Evolutionary conservation across 1,140 invertebrate genomes (phyloP).

Genomic region (Eufriesea mexicana): DNA sequence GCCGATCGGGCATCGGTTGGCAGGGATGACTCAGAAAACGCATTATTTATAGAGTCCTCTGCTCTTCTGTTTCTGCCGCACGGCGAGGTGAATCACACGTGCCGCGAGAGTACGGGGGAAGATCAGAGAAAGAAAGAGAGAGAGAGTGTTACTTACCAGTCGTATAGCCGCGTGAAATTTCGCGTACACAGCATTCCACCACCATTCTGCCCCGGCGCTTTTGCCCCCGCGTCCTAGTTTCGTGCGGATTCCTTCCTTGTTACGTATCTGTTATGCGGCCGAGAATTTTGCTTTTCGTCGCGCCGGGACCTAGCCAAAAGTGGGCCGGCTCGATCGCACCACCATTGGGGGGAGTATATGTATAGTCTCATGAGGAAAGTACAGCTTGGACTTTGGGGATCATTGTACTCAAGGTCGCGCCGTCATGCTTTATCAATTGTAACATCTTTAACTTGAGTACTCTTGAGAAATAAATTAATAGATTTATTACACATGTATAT

Average conservation of each 20-base stretch:
- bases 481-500: too few relatives aligned
- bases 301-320: neutral
- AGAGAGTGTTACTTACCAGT: neutral
- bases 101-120: neutral
- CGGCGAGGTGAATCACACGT: slow-evolving; percentile 38
- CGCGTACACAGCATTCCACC: neutral
- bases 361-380: too few relatives aligned
- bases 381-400: neutral
- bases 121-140: neutral
- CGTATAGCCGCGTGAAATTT: neutral
- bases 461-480: too few relatives aligned
- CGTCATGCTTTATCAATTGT: too few relatives aligned
- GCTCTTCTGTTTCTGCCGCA: slow-evolving; percentile 25
- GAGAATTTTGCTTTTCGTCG: slow-evolving; percentile 19
- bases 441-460: too few relatives aligned
- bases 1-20: neutral
- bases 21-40: slow-evolving; percentile 62
- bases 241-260: slow-evolving; percentile 22
- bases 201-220: neutral
- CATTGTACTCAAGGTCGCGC: neutral
- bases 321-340: neutral
- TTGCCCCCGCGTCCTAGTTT: slow-evolving; percentile 26
- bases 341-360: neutral
- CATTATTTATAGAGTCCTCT: slow-evolving; percentile 65
- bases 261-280: slow-evolving; percentile 28